phyloP scores from a whole-genome alignment of 1,140 invertebrate species.

The Nasonia longicornis region DNA sequence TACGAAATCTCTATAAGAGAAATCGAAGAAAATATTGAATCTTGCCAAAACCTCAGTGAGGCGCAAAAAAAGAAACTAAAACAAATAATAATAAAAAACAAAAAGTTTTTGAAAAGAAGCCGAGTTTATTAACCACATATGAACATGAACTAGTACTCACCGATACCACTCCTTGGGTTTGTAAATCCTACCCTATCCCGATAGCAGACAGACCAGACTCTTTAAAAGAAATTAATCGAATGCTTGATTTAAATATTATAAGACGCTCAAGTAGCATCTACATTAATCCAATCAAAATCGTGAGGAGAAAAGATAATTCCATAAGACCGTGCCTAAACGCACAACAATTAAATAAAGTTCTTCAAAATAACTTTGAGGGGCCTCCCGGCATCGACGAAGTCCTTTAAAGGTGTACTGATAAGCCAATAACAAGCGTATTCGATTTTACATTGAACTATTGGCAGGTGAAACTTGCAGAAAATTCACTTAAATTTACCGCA shows the following conservation, averaged over 20 bases:
- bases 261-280: slow-evolving; percentile 51
- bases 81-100: slow-evolving; percentile 17
- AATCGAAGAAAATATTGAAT: not conserved
- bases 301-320: slow-evolving; percentile 52
- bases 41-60: not conserved
- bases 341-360: slow-evolving; percentile 53
- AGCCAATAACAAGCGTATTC: not conserved
- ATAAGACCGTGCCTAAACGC: slow-evolving; percentile 59
- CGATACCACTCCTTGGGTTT: slow-evolving; percentile 25
- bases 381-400: not conserved
- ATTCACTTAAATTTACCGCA: not conserved
- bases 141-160: slow-evolving; percentile 44
- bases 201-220: slow-evolving; percentile 35
- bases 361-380: slow-evolving; percentile 52
- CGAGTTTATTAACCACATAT: slow-evolving; percentile 44
- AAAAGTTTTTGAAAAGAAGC: slow-evolving; percentile 41
- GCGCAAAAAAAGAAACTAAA: not conserved
- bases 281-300: slow-evolving; percentile 55
- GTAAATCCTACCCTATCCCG: slow-evolving; percentile 48
- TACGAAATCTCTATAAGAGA: not conserved
- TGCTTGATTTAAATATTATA: slow-evolving; percentile 49
- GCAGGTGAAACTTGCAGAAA: not conserved
- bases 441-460: not conserved
- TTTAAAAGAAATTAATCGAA: slow-evolving; percentile 33
- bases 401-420: not conserved